Conservation (phyloP, 1,140 invertebrate genomes). For the Sitobion miscanthi region DNA sequence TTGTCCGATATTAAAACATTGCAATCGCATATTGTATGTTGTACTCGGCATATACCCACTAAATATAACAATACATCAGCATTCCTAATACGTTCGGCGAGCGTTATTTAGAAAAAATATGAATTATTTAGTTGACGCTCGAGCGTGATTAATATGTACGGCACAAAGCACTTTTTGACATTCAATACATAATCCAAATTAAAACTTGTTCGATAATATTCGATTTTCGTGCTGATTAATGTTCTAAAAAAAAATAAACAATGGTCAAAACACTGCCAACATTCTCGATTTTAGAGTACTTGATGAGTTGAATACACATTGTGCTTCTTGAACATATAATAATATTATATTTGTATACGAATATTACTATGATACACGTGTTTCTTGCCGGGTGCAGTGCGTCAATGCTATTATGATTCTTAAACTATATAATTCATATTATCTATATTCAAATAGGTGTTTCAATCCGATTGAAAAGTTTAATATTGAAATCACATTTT, state of each 20-base stretch:
- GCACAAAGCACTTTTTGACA: conserved; percentile 19
- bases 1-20: neutral
- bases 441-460: neutral
- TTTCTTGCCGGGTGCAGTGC: neutral
- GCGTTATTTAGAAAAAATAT: conserved; percentile 24
- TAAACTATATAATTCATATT: neutral
- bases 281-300: conserved; percentile 50
- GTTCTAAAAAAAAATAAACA: neutral
- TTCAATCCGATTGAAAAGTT: neutral
- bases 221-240: conserved; percentile 49
- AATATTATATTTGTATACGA: neutral
- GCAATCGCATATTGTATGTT: neutral
- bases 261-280: conserved; percentile 51
- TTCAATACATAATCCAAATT: conserved; percentile 48
- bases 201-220: conserved; percentile 54
- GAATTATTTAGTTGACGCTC: conserved; percentile 48
- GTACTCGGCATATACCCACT: too few relatives aligned
- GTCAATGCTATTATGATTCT: neutral
- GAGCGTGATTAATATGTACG: conserved; percentile 16
- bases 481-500: conserved; percentile 1
- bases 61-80: neutral
- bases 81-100: neutral
- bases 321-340: neutral
- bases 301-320: conserved; percentile 28
- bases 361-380: conserved; percentile 43